These are phyloP conservation scores for Oxyura jamaicensis DNA, from an alignment of 2,113 vertebrate species.

Conservation along the genomic window DNA sequence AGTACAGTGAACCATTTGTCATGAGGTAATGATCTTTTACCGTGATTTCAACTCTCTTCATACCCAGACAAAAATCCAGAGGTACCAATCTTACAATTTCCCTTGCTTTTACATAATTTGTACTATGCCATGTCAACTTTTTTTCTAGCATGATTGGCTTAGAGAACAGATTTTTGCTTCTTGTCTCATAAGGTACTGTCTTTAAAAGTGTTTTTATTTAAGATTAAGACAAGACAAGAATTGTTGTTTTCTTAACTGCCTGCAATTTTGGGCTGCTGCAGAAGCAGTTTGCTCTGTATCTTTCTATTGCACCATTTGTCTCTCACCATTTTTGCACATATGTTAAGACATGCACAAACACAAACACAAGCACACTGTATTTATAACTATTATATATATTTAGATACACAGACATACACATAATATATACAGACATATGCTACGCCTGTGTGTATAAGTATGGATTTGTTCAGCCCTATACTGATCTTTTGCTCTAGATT, in stretches of 20 bases:
- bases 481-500: not conserved
- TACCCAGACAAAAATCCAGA: not conserved
- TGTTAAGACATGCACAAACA: not conserved
- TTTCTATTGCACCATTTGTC: not conserved
- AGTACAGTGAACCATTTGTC: not conserved
- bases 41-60: not conserved
- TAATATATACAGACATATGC: not conserved
- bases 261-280: not conserved
- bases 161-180: not conserved
- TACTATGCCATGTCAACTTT: not conserved
- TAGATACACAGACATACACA: not conserved
- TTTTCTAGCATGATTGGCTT: not conserved
- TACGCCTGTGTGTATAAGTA: not conserved
- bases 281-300: not conserved
- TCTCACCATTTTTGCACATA: not conserved
- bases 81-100: not conserved
- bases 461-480: not conserved
- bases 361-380: fast-evolving
- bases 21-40: not conserved
- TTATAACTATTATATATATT: not conserved
- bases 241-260: not conserved
- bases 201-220: not conserved
- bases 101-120: not conserved
- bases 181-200: not conserved
- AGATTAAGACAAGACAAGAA: not conserved